These are phyloP conservation scores for Drosophila macrospina DNA, from an alignment of 2,888 invertebrate species.

Conservation along the genomic window DNA sequence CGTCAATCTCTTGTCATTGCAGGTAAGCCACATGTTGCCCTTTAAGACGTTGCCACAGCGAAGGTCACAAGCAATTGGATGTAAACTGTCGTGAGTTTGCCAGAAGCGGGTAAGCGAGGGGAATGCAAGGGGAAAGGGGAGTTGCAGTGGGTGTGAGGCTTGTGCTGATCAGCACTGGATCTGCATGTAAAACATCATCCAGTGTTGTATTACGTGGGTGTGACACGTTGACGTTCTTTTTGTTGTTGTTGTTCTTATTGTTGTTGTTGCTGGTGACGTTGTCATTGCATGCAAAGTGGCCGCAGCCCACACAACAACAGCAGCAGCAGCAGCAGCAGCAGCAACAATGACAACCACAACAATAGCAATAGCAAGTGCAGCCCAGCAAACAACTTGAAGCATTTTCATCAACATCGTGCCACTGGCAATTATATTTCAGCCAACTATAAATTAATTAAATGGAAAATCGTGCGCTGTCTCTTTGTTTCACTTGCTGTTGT, in stretches of 20 bases:
- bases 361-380: slow-evolving; percentile 32
- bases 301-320: slow-evolving; percentile 42
- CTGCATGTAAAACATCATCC: slow-evolving; percentile 44
- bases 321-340: slow-evolving; percentile 19
- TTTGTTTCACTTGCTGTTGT: slow-evolving; percentile 27
- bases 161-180: neutral
- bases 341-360: neutral
- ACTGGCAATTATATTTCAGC: slow-evolving; percentile 66
- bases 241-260: slow-evolving; percentile 39
- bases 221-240: slow-evolving; percentile 49
- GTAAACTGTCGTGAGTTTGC: slow-evolving; percentile 16
- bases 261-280: slow-evolving; percentile 29
- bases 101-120: slow-evolving; percentile 7
- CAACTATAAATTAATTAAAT: slow-evolving; percentile 78
- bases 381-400: slow-evolving; percentile 58
- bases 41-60: slow-evolving; percentile 7
- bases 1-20: slow-evolving; percentile 39
- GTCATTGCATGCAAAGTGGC: slow-evolving; percentile 46
- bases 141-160: neutral
- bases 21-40: slow-evolving; percentile 49
- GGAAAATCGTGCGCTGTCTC: slow-evolving; percentile 74
- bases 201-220: slow-evolving; percentile 58
- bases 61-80: slow-evolving; percentile 13
- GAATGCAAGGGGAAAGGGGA: neutral
- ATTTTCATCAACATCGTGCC: slow-evolving; percentile 72